phyloP scores from a whole-genome alignment of 2,113 vertebrate species.

The Capreolus pygargus region DNA sequence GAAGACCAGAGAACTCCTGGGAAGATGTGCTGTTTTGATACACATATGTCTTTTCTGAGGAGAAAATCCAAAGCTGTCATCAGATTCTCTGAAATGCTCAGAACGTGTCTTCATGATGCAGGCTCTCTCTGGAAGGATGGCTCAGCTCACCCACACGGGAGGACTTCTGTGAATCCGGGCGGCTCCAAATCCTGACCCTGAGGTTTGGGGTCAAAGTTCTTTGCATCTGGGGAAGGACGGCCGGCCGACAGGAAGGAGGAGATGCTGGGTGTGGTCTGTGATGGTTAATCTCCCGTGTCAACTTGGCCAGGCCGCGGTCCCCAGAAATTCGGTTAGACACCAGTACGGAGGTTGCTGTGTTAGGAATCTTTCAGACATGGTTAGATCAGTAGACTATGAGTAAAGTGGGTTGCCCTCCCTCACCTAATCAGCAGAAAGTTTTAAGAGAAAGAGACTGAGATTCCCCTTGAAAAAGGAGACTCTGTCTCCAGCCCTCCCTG shows the following conservation, averaged over 20 bases:
- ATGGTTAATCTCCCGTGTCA: not conserved
- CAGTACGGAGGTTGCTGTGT: not conserved
- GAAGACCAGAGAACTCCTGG: not conserved
- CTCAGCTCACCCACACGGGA: accelerated
- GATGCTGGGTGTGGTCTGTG: not conserved
- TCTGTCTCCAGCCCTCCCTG: no score
- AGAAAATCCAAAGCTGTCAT: not conserved
- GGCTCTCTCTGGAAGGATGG: accelerated
- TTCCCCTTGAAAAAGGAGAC: not conserved
- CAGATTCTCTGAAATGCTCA: not conserved
- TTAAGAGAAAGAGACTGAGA: not conserved
- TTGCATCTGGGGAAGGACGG: not conserved
- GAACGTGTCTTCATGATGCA: not conserved
- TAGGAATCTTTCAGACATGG: not conserved
- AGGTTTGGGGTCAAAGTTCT: not conserved
- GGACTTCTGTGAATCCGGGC: accelerated
- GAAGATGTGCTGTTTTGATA: not conserved
- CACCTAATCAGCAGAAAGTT: not conserved
- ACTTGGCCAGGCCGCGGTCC: accelerated
- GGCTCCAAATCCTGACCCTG: not conserved
- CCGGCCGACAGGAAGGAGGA: not conserved
- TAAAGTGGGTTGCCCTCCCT: no score
- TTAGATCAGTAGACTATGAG: not conserved
- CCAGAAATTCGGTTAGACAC: not conserved
- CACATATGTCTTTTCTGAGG: not conserved